Evolutionary conservation across 2,888 invertebrate species (phyloP).

Genomic region (Spilarctia lutea): DNA sequence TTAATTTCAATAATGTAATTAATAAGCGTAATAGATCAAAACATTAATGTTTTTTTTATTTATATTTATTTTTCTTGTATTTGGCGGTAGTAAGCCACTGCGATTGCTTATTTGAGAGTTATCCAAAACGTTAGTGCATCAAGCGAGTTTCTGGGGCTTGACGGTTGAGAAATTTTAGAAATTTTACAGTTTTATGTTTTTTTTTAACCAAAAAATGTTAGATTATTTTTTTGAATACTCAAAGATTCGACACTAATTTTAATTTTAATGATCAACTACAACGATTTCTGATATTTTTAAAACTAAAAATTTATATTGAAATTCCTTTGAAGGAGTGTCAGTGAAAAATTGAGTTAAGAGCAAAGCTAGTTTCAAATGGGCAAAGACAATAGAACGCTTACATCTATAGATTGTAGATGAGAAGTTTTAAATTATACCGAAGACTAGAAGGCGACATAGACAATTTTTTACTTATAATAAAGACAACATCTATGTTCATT

Average conservation of each 20-base stretch:
- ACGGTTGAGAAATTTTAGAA: neutral
- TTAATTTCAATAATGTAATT: slow-evolving; percentile 78
- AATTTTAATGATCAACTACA: neutral
- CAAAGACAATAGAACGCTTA: neutral
- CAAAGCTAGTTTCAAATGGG: neutral
- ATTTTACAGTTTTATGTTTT: neutral
- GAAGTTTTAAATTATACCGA: neutral
- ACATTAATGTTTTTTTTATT: slow-evolving; percentile 80
- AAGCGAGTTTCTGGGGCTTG: slow-evolving; percentile 7
- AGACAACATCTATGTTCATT: neutral
- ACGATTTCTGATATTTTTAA: too few species aligned
- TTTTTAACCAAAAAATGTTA: neutral
- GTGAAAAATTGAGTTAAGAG: neutral
- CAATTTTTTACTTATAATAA: neutral
- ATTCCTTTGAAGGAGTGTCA: too few species aligned
- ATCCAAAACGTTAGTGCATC: slow-evolving; percentile 9
- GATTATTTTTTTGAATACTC: neutral
- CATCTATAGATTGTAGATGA: neutral
- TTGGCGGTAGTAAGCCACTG: slow-evolving; percentile 61
- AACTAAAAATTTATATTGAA: too few species aligned
- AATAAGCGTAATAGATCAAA: slow-evolving; percentile 87
- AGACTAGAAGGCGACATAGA: neutral
- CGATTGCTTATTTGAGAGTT: slow-evolving; percentile 53
- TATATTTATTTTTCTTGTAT: slow-evolving; percentile 47
- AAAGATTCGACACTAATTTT: neutral